Evolutionary conservation across 2,888 invertebrate species (phyloP).

Genomic region (Nipponacmea schrenckii): DNA sequence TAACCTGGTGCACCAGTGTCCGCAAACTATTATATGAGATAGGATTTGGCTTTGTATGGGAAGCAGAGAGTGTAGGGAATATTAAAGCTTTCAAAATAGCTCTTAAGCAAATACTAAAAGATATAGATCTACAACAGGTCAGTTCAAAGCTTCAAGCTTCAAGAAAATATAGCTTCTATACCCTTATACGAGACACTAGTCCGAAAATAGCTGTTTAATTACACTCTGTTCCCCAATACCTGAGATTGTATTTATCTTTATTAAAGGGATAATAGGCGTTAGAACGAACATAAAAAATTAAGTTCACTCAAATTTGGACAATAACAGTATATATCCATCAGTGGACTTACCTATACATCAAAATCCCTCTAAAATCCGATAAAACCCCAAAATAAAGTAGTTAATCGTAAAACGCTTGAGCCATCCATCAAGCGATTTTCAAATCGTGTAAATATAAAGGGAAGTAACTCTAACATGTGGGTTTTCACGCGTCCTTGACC

Average conservation of each 20-base stretch:
- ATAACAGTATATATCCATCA: too few species aligned
- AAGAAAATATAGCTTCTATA: neutral
- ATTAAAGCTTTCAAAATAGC: neutral
- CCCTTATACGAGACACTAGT: neutral
- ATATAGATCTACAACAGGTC: neutral
- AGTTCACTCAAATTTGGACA: too few species aligned
- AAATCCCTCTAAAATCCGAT: too few species aligned
- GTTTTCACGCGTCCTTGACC: too few species aligned
- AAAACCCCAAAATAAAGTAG: too few species aligned
- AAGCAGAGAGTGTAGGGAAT: neutral
- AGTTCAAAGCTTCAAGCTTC: constrained; percentile 4
- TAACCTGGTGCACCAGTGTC: constrained; percentile 2
- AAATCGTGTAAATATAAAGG: too few species aligned
- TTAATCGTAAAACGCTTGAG: too few species aligned
- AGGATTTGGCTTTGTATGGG: neutral
- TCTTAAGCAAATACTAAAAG: constrained; percentile 1
- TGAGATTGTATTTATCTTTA: constrained; percentile 6
- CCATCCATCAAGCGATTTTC: too few species aligned
- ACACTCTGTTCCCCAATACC: constrained; percentile 1
- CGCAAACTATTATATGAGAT: constrained; percentile 7
- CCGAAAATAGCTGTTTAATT: neutral
- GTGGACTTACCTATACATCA: too few species aligned
- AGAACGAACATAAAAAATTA: too few species aligned
- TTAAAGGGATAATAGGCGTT: too few species aligned
- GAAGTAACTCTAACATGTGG: too few species aligned